These are phyloP conservation scores for Drosophila repletoides DNA, from an alignment of 1,140 invertebrate species.

Conservation along the genomic window DNA sequence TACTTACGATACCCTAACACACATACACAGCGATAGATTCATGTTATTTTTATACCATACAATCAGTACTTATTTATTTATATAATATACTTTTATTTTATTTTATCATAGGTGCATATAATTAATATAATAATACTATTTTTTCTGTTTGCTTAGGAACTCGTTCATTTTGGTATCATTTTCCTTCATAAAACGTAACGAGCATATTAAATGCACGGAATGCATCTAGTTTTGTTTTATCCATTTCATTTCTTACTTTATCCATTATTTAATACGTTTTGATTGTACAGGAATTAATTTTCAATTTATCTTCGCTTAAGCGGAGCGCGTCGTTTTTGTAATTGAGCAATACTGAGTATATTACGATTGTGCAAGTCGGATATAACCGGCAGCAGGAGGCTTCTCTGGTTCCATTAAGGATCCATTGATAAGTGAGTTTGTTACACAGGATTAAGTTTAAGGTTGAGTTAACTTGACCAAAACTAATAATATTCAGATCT, in stretches of 20 bases:
- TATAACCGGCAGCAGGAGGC: too few relatives aligned
- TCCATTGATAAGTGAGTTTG: too few relatives aligned
- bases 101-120: slow-evolving; percentile 2
- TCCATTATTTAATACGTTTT: slow-evolving; percentile 9
- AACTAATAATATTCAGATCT: too few relatives aligned
- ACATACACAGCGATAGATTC: slow-evolving; percentile 26
- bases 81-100: neutral
- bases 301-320: neutral
- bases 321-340: slow-evolving; percentile 47
- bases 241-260: neutral
- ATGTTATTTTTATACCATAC: slow-evolving; percentile 22
- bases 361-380: too few relatives aligned
- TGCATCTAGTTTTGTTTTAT: slow-evolving; percentile 29
- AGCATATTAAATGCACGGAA: slow-evolving; percentile 63
- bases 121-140: slow-evolving; percentile 30
- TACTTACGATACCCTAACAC: slow-evolving; percentile 11
- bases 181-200: slow-evolving; percentile 51
- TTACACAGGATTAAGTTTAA: too few relatives aligned
- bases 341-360: too few relatives aligned
- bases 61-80: too few relatives aligned
- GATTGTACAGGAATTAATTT: neutral
- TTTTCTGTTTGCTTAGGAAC: slow-evolving; percentile 27
- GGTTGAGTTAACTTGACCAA: too few relatives aligned
- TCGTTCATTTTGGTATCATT: slow-evolving; percentile 44
- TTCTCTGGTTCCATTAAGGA: too few relatives aligned